Base-by-base conservation (phyloP, 2,797 vertebrate species). In the Mus caroli region DNA sequence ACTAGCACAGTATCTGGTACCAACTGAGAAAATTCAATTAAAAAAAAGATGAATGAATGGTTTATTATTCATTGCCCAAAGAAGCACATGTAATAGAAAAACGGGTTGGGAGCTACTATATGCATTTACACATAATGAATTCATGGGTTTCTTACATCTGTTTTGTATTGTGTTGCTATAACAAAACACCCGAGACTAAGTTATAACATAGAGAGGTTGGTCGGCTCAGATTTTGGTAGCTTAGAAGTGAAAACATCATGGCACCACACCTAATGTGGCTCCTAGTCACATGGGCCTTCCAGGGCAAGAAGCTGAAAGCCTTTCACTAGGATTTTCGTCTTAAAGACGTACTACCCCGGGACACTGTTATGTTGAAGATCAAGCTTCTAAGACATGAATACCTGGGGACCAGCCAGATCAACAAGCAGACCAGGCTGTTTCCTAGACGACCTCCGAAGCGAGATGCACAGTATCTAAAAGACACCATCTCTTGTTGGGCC, bases 61-160 rank as follows among this genome's bases (percentile, higher is more conserved):
- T 90, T 80, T 77, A n/a, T 52, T 58, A 64, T 50, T 84, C 46
- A 64, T 62, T 90, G 43, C 77, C 88, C 62, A 69, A 88, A 62
- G 80, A 85, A 58, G 37, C 34, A 8, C 17, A 64, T 20, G n/a
- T 4, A 92, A 92, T 9, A 90, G 26, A 37, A 37, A 24, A 52
- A 87, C 6, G 46, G 24, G 24, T 11, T 20, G 67, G 19, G 26
- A 40, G 31, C 15, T 54, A 43, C 15, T 52, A 1, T 1, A 15
- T 69, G 28, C 22, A 85, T 64, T 87, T n/a, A 60, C 11, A 84
- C 40, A 4, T 1, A 31, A 37, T 82, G 90, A 77, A 37, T 50
- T 77, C 62, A 24, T 1, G 34, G 52, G 17, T 76, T 62, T 19
- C 79, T 46, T 46, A 37, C 34, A 76, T 34, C 46, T 20, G 31